Conservation (phyloP, 2,797 vertebrate species). For the Coreius guichenoti region DNA sequence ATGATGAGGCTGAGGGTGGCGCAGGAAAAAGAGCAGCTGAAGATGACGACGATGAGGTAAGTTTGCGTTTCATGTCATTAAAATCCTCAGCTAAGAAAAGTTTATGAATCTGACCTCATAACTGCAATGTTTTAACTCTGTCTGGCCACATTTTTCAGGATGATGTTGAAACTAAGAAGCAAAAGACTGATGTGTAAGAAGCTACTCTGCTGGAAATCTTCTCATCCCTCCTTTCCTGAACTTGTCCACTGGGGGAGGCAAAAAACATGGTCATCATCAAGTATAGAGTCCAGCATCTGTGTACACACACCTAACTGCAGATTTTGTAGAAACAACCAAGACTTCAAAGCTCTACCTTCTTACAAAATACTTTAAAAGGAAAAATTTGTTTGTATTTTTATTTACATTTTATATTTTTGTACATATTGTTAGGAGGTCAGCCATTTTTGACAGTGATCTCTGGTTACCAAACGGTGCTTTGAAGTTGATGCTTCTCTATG, state of each 20-base stretch:
- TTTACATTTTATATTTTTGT: constrained; percentile 98
- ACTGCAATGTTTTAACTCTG: constrained; percentile 9
- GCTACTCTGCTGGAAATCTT: constrained; percentile 57
- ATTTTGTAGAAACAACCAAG: constrained; percentile 81
- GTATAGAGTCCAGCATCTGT: constrained; percentile 75
- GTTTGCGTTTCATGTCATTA: background rate
- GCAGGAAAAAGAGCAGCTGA: constrained; percentile 88
- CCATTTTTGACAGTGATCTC: constrained; percentile 87
- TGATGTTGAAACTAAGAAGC: constrained; percentile 89
- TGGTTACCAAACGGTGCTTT: constrained; percentile 88
- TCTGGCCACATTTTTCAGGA: constrained; percentile 75
- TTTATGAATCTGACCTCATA: background rate
- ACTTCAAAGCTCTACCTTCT: constrained; percentile 88
- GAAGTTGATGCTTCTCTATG: constrained; percentile 78
- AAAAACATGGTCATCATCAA: constrained; percentile 79
- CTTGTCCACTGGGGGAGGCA: constrained; percentile 66
- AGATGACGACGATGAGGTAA: constrained; percentile 84
- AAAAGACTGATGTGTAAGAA: constrained; percentile 87
- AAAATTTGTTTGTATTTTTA: constrained; percentile 95
- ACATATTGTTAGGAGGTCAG: constrained; percentile 91
- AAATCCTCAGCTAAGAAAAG: background rate
- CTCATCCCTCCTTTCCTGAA: constrained; percentile 68
- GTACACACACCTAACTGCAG: constrained; percentile 69
- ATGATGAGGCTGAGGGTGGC: constrained; percentile 83
- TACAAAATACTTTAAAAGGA: constrained; percentile 91